Evolutionary conservation across 2,888 invertebrate species (phyloP).

Genomic region (Dicyrtomina minuta): DNA sequence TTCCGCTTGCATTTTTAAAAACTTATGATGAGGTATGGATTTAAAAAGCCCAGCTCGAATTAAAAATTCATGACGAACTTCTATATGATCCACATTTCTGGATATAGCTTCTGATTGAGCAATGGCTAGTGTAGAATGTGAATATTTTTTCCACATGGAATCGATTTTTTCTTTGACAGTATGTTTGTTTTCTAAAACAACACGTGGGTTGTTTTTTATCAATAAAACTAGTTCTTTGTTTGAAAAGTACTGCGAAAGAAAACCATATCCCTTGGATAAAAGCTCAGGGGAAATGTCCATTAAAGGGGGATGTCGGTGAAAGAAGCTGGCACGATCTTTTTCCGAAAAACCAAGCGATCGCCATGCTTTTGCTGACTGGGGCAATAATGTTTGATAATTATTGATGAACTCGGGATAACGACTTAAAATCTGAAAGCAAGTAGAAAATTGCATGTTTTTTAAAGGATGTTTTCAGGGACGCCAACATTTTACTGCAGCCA

Average conservation of each 20-base stretch:
- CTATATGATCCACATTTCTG: slow-evolving; percentile 36
- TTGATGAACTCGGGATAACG: slow-evolving; percentile 40
- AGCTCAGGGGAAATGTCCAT: slow-evolving; percentile 20
- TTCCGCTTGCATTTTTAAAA: slow-evolving; percentile 44
- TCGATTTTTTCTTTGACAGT: slow-evolving; percentile 37
- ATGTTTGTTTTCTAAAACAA: slow-evolving; percentile 14
- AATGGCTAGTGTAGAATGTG: slow-evolving; percentile 42
- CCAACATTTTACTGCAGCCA: neutral
- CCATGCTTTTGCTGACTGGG: slow-evolving; percentile 21
- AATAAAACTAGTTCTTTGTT: slow-evolving; percentile 33
- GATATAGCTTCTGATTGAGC: slow-evolving; percentile 34
- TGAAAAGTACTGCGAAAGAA: slow-evolving; percentile 42
- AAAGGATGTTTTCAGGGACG: neutral
- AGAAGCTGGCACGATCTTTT: slow-evolving; percentile 28
- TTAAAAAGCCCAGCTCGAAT: slow-evolving; percentile 46
- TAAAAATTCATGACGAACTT: slow-evolving; percentile 46
- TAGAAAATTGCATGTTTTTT: neutral
- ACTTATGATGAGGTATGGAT: slow-evolving; percentile 40
- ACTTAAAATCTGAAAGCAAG: slow-evolving; percentile 36
- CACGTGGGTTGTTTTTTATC: slow-evolving; percentile 37
- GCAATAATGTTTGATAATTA: slow-evolving; percentile 6
- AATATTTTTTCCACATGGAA: slow-evolving; percentile 41
- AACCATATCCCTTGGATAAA: slow-evolving; percentile 28
- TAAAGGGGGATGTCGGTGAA: slow-evolving; percentile 38
- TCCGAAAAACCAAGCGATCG: slow-evolving; percentile 36